Conservation (phyloP, 2,797 vertebrate species). For the Sebastes nivosus region DNA sequence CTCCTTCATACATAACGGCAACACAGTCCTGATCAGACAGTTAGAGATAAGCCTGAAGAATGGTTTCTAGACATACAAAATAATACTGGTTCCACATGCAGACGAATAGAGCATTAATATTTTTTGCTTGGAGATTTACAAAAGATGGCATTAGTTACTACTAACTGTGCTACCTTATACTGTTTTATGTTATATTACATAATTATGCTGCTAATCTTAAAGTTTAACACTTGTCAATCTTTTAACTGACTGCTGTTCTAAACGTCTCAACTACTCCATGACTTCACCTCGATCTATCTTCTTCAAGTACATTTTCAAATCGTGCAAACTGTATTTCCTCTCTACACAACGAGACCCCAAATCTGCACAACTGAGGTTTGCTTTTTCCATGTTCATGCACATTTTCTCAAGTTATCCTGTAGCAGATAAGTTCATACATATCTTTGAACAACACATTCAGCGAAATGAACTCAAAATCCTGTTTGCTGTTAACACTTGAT, state of each 20-base stretch:
- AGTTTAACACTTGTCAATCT: not conserved
- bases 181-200: not conserved
- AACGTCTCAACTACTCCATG: not conserved
- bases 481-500: not conserved
- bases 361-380: not conserved
- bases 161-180: not conserved
- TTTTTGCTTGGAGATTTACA: not conserved
- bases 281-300: not conserved
- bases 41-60: constrained; percentile 63
- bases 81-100: not conserved
- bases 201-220: not conserved
- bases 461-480: constrained; percentile 12
- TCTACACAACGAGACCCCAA: not conserved
- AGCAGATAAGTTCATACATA: not conserved
- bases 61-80: constrained; percentile 29
- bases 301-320: not conserved
- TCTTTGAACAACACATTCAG: not conserved
- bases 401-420: not conserved
- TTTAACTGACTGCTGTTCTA: not conserved
- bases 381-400: not conserved
- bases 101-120: not conserved
- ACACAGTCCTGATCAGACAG: constrained; percentile 39
- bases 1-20: constrained; percentile 41
- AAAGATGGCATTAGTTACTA: not conserved
- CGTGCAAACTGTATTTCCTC: not conserved